These are phyloP conservation scores for Drosophila suzukii DNA, from an alignment of 1,140 invertebrate genomes.

Conservation along the genomic window DNA sequence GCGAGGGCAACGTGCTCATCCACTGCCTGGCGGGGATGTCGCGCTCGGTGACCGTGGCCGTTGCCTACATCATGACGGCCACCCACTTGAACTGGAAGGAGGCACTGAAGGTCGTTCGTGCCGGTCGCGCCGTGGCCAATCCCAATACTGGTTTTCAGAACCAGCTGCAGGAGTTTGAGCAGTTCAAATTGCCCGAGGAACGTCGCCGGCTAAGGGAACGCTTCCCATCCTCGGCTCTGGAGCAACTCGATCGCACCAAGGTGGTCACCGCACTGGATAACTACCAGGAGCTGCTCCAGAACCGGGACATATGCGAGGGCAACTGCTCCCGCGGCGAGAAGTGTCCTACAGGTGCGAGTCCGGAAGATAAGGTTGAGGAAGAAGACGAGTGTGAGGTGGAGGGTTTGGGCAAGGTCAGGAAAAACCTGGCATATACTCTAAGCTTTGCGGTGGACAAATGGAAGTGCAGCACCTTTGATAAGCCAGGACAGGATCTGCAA, in stretches of 20 bases:
- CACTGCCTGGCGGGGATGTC: slow-evolving; percentile 99
- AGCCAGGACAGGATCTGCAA: too few species aligned
- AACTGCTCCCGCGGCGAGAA: slow-evolving; percentile 92
- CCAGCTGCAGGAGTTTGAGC: slow-evolving; percentile 96
- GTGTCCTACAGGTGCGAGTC: slow-evolving; percentile 90
- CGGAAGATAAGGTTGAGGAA: slow-evolving; percentile 49
- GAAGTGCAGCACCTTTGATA: slow-evolving; percentile 24
- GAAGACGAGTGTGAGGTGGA: not conserved
- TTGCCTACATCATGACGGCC: slow-evolving; percentile 94
- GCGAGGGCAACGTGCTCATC: slow-evolving; percentile 96
- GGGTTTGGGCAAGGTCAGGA: not conserved
- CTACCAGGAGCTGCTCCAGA: slow-evolving; percentile 91
- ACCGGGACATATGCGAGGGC: slow-evolving; percentile 93
- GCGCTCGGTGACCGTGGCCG: slow-evolving; percentile 96
- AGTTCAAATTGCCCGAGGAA: slow-evolving; percentile 92
- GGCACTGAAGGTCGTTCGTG: slow-evolving; percentile 95
- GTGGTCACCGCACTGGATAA: slow-evolving; percentile 91
- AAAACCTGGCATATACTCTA: slow-evolving; percentile 45
- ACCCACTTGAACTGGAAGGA: slow-evolving; percentile 96
- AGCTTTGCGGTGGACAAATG: slow-evolving; percentile 61
- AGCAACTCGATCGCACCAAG: slow-evolving; percentile 90
- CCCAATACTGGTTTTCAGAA: slow-evolving; percentile 98
- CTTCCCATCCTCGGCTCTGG: slow-evolving; percentile 91
- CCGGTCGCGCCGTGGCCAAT: slow-evolving; percentile 95
- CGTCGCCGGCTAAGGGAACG: slow-evolving; percentile 92